Percentiles rank a stretch among this genome's conserved stretches.
These are phyloP conservation scores for Dendroctonus valens DNA, from an alignment of 1,140 invertebrate species.

Conservation along the genomic window DNA sequence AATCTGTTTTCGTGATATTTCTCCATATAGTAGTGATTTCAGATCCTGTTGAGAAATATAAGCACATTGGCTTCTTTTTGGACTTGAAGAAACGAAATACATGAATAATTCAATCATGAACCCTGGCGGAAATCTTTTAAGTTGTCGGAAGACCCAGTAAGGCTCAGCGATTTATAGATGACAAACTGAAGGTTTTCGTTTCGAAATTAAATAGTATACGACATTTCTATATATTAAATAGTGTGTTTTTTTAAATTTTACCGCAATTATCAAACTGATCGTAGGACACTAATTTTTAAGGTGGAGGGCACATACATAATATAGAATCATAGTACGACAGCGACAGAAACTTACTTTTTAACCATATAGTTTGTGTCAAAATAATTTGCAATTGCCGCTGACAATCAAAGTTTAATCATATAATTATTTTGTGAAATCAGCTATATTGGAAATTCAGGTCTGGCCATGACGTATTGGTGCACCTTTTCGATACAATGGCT, in stretches of 20 bases:
- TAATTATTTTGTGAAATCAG: conserved; percentile 2
- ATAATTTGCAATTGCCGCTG: conserved; percentile 20
- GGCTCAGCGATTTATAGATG: no score
- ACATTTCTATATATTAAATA: no score
- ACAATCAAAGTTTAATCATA: conserved; percentile 28
- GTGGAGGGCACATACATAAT: conserved; percentile 6
- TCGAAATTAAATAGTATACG: no score
- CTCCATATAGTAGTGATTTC: not conserved
- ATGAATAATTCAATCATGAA: conserved; percentile 21
- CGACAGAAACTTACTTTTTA: conserved; percentile 9
- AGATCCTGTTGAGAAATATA: not conserved
- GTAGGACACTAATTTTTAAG: conserved; percentile 2
- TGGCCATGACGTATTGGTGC: conserved; percentile 11
- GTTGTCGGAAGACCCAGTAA: conserved; percentile 12
- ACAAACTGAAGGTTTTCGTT: no score
- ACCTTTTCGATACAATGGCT: no score
- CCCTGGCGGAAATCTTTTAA: conserved; percentile 18
- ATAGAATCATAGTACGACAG: conserved; percentile 6
- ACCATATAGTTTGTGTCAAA: conserved; percentile 12
- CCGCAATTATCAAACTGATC: no score
- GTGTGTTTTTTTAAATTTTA: no score
- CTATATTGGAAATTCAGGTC: conserved; percentile 1
- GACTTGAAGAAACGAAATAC: conserved; percentile 3
- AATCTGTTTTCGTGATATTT: not conserved
- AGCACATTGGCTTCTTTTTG: conserved; percentile 10